These are phyloP conservation scores for Ametastegia equiseti DNA, from an alignment of 2,888 invertebrate genomes.

Conservation along the genomic window DNA sequence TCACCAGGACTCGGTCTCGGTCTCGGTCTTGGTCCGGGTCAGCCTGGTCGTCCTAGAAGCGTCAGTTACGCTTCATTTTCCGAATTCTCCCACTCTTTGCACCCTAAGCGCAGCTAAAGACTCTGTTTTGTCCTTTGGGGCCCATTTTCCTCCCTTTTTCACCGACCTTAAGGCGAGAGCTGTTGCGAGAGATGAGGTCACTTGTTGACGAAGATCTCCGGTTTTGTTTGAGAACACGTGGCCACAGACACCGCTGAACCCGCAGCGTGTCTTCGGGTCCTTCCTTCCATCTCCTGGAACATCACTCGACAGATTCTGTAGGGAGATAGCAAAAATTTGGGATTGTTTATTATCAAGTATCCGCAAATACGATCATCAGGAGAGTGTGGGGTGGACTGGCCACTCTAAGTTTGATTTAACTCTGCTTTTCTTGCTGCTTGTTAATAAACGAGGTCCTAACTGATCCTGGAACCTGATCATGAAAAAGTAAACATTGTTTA, in stretches of 20 bases:
- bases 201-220: conserved; percentile 45
- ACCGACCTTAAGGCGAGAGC: background rate
- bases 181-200: conserved; percentile 45
- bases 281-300: background rate
- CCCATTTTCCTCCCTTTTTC: background rate
- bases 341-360: background rate
- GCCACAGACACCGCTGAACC: conserved; percentile 44
- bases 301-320: background rate
- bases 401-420: too few relatives aligned
- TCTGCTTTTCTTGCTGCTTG: too few relatives aligned
- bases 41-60: conserved; percentile 54
- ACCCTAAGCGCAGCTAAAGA: conserved; percentile 67
- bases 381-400: too few relatives aligned
- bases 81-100: conserved; percentile 31
- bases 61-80: conserved; percentile 64
- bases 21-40: conserved; percentile 52
- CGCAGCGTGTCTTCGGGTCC: conserved; percentile 3
- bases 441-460: too few relatives aligned
- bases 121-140: conserved; percentile 63
- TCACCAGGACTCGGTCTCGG: conserved; percentile 49
- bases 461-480: too few relatives aligned
- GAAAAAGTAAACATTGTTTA: too few relatives aligned
- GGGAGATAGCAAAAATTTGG: background rate
- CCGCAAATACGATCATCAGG: too few relatives aligned
- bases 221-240: conserved; percentile 44